Evolutionary conservation across 2,113 vertebrate genomes (phyloP).

Genomic region (Entomyzon cyanotis): DNA sequence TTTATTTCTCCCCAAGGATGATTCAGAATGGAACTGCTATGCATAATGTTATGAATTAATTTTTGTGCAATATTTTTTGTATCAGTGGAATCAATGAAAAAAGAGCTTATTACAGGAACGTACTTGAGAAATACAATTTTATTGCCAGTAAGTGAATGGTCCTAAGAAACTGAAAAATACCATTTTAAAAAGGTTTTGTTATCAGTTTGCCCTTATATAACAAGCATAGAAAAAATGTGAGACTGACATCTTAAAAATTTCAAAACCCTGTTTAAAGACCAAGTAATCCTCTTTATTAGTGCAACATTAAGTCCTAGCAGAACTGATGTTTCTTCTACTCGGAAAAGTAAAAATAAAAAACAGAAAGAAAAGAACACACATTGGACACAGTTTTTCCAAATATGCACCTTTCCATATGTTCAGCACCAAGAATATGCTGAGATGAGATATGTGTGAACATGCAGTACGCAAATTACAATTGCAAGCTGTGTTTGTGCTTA

Average conservation of each 20-base stretch:
- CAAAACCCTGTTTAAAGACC: background rate
- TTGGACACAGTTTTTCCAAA: background rate
- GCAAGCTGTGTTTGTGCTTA: background rate
- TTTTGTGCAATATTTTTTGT: background rate
- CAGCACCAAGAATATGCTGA: background rate
- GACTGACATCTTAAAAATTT: background rate
- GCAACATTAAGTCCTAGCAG: background rate
- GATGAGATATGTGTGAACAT: background rate
- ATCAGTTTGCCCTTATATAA: background rate
- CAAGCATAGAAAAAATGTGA: background rate
- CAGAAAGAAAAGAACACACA: background rate
- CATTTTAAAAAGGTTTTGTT: background rate
- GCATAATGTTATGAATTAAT: background rate
- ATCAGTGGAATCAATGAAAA: background rate
- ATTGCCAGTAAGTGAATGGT: background rate
- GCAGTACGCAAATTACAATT: background rate
- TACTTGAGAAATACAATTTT: background rate
- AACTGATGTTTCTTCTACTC: background rate
- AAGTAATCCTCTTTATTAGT: background rate
- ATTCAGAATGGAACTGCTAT: background rate
- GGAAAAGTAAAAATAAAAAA: background rate
- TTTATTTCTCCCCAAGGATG: background rate
- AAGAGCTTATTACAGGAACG: background rate
- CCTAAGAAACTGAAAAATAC: background rate
- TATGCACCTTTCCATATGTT: background rate